These are phyloP conservation scores for Alviniconcha strummeri DNA, from an alignment of 2,888 invertebrate species.

Conservation along the genomic window DNA sequence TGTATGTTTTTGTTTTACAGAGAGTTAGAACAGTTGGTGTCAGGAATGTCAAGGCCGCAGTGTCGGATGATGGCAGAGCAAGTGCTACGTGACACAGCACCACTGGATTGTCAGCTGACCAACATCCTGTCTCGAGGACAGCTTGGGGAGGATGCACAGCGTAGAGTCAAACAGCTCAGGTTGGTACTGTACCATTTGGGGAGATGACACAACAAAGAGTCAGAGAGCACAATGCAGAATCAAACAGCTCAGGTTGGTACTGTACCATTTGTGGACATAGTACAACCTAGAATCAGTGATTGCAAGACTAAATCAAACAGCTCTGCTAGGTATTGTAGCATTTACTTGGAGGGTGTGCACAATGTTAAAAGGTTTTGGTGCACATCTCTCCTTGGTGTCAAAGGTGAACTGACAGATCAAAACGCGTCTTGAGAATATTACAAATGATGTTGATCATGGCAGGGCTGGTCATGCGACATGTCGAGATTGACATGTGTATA, in stretches of 20 bases:
- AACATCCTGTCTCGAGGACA: slow-evolving; percentile 63
- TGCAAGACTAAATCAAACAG: slow-evolving; percentile 33
- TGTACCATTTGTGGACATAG: slow-evolving; percentile 61
- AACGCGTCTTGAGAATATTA: no score
- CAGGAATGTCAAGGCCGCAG: slow-evolving; percentile 55
- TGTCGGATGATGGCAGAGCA: slow-evolving; percentile 63
- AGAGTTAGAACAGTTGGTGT: slow-evolving; percentile 52
- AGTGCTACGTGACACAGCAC: slow-evolving; percentile 60
- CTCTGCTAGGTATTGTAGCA: slow-evolving; percentile 47
- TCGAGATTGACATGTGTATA: no score
- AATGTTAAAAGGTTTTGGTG: no score
- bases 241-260: slow-evolving; percentile 42
- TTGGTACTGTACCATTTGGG: slow-evolving; percentile 49
- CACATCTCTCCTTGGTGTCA: no score
- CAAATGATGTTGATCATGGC: no score
- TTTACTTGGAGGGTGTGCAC: slow-evolving; percentile 15
- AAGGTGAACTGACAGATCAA: no score
- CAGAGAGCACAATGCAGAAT: background rate
- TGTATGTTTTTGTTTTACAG: background rate
- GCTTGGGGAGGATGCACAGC: slow-evolving; percentile 57
- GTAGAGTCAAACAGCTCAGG: slow-evolving; percentile 47
- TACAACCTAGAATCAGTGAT: slow-evolving; percentile 36
- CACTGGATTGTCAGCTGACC: slow-evolving; percentile 63
- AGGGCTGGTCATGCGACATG: no score
- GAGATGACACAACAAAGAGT: slow-evolving; percentile 53